A percentile compares a stretch with the other conserved stretches of the same genome.
phyloP scores from a whole-genome alignment of 2,797 vertebrate genomes.

The Trichosurus vulpecula region DNA sequence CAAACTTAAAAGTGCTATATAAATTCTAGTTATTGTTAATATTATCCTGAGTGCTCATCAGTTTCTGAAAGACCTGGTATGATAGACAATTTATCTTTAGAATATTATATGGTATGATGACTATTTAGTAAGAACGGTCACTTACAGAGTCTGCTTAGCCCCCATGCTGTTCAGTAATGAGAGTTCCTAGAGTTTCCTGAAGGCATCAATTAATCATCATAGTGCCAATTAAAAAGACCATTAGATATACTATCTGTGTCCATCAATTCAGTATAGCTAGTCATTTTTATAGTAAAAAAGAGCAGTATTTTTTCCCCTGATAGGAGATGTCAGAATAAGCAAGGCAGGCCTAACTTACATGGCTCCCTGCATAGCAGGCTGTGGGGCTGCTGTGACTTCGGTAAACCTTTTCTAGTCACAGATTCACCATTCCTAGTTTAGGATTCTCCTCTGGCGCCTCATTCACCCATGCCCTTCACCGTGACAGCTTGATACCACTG shows the following conservation, averaged over 20 bases:
- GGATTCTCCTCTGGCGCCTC: background rate
- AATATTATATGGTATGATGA: slow-evolving; percentile 61
- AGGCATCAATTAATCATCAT: slow-evolving; percentile 82
- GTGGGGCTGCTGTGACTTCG: background rate
- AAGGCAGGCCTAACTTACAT: slow-evolving; percentile 30
- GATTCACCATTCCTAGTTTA: background rate
- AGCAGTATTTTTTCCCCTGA: background rate
- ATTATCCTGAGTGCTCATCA: background rate
- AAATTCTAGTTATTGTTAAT: background rate
- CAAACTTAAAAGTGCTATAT: slow-evolving; percentile 27
- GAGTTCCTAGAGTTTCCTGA: slow-evolving; percentile 77
- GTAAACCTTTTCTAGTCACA: slow-evolving; percentile 2
- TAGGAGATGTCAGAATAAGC: slow-evolving; percentile 34
- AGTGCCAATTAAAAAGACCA: slow-evolving; percentile 83
- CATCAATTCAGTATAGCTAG: slow-evolving; percentile 73
- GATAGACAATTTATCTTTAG: background rate
- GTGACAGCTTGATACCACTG: background rate
- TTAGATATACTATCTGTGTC: slow-evolving; percentile 76
- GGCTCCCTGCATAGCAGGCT: background rate
- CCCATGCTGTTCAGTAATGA: slow-evolving; percentile 80
- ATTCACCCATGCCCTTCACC: background rate
- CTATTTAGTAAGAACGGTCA: slow-evolving; percentile 75
- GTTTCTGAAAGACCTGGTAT: slow-evolving; percentile 31
- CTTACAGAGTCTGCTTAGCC: slow-evolving; percentile 69
- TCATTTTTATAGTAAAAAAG: slow-evolving; percentile 56